Evolutionary conservation across 2,113 vertebrate genomes (phyloP), one percentile per base, ranked within the genome.

Genomic region (Calidris pugnax): DNA sequence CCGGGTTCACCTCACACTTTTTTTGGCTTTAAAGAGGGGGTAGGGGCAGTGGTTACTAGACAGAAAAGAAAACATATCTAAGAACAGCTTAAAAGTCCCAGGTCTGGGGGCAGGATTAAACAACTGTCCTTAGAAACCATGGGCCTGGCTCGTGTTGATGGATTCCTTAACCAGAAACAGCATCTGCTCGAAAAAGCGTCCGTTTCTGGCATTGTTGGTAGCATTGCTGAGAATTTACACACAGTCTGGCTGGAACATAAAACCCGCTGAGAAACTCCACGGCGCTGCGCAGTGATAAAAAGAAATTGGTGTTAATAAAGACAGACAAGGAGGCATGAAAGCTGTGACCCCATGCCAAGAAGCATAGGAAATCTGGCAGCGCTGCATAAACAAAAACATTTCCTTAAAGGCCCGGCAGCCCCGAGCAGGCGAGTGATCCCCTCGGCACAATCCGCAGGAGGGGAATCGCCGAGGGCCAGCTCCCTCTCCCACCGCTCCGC

Each of bases 321-420:
- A 95, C 85, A 90, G 95, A 73, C 90, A 47, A 56, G 90, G 85
- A 88, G 93, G 81, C 76, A 86, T 69, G 92, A 97, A 74, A 92
- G 85, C 82, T 87, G 94, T 95, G 91, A 97, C 95, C 97, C 39
- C 4, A 64, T 90, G 94, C 95, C 93, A 94, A 96, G 95, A 91
- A 88, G 89, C 94, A 71, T 72, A 96, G 97, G 97, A 98, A 98
- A 97, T 97, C 97, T 97, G 97, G 95, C 95, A 94, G 93, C 3
- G 4, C 94, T 98, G 59, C 92, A 86, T 88, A 98, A 98, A 98
- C 94, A 98, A 96, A 97, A 97, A 95, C 96, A 97, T 97, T 98
- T 98, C 97, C 97, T 97, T 85, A 73, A 80, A 93, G 95, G 92
- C 94, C 67, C 79, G 0, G 75, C 59, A 57, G 95, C 96, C 93